phyloP scores from a whole-genome alignment of 2,113 vertebrate species.

The Lycocorax pyrrhopterus region DNA sequence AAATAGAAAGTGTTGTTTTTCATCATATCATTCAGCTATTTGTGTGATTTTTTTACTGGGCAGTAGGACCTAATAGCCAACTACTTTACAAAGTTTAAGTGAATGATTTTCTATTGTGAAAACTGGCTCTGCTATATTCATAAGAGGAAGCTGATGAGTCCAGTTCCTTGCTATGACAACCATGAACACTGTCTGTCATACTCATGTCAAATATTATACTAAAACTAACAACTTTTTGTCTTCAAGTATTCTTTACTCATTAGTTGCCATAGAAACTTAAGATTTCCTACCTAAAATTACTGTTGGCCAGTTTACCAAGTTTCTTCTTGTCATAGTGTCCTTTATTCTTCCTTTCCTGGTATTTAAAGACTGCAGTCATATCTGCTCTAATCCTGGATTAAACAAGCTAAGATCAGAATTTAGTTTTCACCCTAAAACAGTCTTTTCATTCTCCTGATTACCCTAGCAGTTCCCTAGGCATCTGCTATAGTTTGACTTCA shows the following conservation, averaged over 20 bases:
- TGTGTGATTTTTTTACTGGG: background rate
- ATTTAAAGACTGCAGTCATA: background rate
- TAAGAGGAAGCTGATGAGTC: background rate
- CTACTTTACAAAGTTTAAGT: background rate
- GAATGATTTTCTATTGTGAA: background rate
- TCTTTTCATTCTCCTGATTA: background rate
- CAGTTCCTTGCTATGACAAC: slow-evolving; percentile 28
- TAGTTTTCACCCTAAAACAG: background rate
- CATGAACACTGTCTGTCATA: background rate
- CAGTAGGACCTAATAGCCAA: background rate
- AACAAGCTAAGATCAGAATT: background rate
- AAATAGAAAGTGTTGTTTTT: background rate
- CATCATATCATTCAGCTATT: background rate
- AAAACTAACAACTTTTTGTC: slow-evolving; percentile 14
- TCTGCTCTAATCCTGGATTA: background rate
- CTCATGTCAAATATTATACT: background rate
- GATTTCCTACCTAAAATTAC: slow-evolving; percentile 29
- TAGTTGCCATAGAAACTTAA: slow-evolving; percentile 26
- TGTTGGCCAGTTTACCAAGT: background rate
- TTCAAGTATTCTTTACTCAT: slow-evolving; percentile 7
- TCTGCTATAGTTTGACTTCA: background rate
- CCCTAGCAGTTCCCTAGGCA: background rate
- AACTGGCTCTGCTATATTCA: background rate
- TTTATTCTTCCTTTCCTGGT: background rate
- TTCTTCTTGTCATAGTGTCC: background rate